Conservation (phyloP, 1,140 invertebrate genomes). For the Zaprionus inermis region DNA sequence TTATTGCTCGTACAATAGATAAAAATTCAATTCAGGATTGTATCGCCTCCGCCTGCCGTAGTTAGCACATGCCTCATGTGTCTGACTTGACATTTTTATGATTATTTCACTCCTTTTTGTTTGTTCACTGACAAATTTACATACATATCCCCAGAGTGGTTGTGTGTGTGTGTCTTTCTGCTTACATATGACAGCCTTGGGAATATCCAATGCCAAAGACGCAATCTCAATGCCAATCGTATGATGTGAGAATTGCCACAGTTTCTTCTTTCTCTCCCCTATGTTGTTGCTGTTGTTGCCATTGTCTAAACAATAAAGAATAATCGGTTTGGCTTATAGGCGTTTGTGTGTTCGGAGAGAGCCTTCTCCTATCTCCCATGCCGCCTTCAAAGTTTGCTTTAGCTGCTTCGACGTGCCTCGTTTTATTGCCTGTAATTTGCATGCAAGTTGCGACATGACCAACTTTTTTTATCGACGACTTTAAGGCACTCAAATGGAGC, state of each 20-base stretch:
- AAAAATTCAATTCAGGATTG: slow-evolving; percentile 83
- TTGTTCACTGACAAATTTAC: slow-evolving; percentile 75
- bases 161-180: slow-evolving; percentile 27
- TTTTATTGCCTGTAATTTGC: slow-evolving; percentile 81
- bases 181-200: slow-evolving; percentile 78
- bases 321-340: slow-evolving; percentile 66
- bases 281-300: slow-evolving; percentile 38
- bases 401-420: slow-evolving; percentile 68
- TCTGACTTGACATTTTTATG: slow-evolving; percentile 74
- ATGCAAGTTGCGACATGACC: slow-evolving; percentile 70
- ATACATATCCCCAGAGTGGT: slow-evolving; percentile 51
- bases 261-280: slow-evolving; percentile 31
- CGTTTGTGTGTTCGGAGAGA: slow-evolving; percentile 19
- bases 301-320: slow-evolving; percentile 79
- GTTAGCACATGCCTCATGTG: neutral
- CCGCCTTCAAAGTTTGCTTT: slow-evolving; percentile 59
- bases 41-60: slow-evolving; percentile 6
- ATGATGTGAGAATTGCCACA: slow-evolving; percentile 81
- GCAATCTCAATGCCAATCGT: slow-evolving; percentile 75
- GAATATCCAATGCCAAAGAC: slow-evolving; percentile 65
- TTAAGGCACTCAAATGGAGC: slow-evolving; percentile 67
- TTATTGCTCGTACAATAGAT: slow-evolving; percentile 81
- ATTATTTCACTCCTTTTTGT: slow-evolving; percentile 82
- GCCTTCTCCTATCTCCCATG: neutral
- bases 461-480: slow-evolving; percentile 74